Percentiles rank a stretch among this genome's conserved stretches.
phyloP scores from a whole-genome alignment of 2,888 invertebrate genomes.

The Oscheius sp. region DNA sequence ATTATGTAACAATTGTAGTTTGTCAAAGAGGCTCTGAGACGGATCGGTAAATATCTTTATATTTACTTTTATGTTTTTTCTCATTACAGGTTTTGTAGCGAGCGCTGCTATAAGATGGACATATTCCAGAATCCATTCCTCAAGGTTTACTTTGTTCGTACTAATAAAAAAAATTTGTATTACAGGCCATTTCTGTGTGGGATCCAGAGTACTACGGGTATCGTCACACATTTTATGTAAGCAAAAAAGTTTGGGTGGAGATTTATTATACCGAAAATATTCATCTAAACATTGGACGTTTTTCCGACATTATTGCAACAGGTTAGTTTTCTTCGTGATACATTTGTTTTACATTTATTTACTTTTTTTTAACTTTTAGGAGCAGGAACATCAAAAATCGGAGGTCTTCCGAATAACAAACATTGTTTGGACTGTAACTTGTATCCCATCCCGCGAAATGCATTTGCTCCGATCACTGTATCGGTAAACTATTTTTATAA shows the following conservation, averaged over 20 bases:
- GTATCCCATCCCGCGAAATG: conserved; percentile 51
- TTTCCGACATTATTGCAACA: conserved; percentile 53
- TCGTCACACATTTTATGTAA: conserved; percentile 50
- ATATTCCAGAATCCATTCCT: conserved; percentile 64
- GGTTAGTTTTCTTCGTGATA: conserved; percentile 25
- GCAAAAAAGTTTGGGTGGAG: conserved; percentile 68
- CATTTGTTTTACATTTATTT: neutral
- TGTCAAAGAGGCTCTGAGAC: conserved; percentile 56
- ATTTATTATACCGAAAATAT: conserved; percentile 70
- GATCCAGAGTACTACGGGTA: neutral
- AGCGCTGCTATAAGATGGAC: conserved; percentile 53
- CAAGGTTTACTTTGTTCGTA: conserved; percentile 30
- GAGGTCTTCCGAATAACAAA: conserved; percentile 71
- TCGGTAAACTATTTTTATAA: neutral
- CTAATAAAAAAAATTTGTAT: too few species aligned
- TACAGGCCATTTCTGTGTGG: conserved; percentile 23
- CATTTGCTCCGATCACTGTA: neutral
- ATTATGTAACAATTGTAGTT: conserved; percentile 73
- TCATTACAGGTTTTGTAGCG: conserved; percentile 54
- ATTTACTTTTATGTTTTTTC: neutral
- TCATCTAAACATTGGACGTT: conserved; percentile 56
- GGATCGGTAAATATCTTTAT: conserved; percentile 44
- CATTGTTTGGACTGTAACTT: conserved; percentile 67
- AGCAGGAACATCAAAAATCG: conserved; percentile 62
- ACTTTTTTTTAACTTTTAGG: conserved; percentile 35